These are phyloP conservation scores for Oncorhynchus nerka DNA, from an alignment of 2,113 vertebrate genomes.

Conservation along the genomic window DNA sequence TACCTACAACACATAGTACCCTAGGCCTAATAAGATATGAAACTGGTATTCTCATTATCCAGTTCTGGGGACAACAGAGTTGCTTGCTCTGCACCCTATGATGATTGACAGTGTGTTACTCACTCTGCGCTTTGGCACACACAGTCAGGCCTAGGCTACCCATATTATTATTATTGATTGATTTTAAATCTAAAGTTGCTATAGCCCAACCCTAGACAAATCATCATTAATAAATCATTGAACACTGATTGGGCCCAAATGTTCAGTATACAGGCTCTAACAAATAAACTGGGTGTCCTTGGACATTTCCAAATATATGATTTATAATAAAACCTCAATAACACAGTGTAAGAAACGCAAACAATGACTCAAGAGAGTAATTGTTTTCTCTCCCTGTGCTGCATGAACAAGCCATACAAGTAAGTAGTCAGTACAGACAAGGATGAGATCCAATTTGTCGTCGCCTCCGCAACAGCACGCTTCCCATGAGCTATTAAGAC, in stretches of 20 bases:
- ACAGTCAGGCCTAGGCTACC: too few species aligned
- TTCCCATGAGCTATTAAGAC: constrained; percentile 30
- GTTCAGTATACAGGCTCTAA: constrained; percentile 33
- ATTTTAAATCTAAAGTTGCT: too few species aligned
- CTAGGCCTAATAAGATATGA: too few species aligned
- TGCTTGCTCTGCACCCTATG: too few species aligned
- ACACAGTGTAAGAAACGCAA: constrained; percentile 5
- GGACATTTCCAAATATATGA: constrained; percentile 11
- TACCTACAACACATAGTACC: too few species aligned
- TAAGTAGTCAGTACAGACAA: constrained; percentile 21
- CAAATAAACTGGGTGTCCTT: constrained; percentile 21
- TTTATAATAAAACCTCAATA: constrained; percentile 16
- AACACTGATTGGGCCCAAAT: constrained; percentile 19
- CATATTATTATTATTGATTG: too few species aligned
- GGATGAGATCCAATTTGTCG: constrained; percentile 44
- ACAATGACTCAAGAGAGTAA: constrained; percentile 4
- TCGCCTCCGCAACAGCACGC: constrained; percentile 23
- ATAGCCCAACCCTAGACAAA: constrained; percentile 2
- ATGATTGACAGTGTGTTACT: too few species aligned
- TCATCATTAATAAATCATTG: constrained; percentile 18
- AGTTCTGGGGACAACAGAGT: too few species aligned
- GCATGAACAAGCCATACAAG: background rate
- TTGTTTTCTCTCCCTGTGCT: constrained; percentile 1
- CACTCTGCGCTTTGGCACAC: too few species aligned
- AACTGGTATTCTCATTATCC: too few species aligned